These are phyloP conservation scores for Macrocentrus cingulum DNA, from an alignment of 1,140 invertebrate species.

Conservation along the genomic window DNA sequence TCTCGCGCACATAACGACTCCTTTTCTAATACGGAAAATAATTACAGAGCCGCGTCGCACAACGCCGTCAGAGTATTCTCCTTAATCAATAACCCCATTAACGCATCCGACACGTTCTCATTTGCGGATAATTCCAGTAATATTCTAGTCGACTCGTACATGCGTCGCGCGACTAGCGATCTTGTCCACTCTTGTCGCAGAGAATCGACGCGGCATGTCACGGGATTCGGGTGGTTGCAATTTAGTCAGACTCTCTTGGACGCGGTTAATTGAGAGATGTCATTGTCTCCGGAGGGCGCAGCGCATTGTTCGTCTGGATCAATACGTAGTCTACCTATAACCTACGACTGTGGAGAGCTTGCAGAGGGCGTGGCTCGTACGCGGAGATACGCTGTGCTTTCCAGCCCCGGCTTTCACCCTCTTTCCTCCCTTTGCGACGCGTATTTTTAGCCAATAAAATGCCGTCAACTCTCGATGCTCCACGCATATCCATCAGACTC, in stretches of 20 bases:
- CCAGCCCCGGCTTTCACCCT: conserved; percentile 28
- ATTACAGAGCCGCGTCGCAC: conserved; percentile 33
- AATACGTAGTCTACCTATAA: conserved; percentile 56
- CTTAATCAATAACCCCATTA: conserved; percentile 42
- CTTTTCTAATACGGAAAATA: conserved; percentile 34
- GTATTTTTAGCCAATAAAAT: conserved; percentile 6
- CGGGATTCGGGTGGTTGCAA: conserved; percentile 1
- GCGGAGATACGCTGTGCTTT: conserved; percentile 52
- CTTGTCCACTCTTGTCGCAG: too few relatives aligned
- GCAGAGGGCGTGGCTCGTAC: conserved; percentile 55
- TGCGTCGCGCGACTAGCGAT: too few relatives aligned
- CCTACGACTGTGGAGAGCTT: conserved; percentile 51
- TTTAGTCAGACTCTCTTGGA: conserved; percentile 24
- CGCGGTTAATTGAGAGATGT: conserved; percentile 52
- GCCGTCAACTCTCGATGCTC: too few relatives aligned
- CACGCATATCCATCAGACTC: too few relatives aligned
- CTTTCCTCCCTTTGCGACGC: too few relatives aligned
- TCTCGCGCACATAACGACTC: conserved; percentile 29
- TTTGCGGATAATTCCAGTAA: conserved; percentile 32
- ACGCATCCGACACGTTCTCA: conserved; percentile 31
- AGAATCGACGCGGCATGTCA: too few relatives aligned
- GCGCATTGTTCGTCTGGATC: conserved; percentile 55
- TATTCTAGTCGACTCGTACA: conserved; percentile 20
- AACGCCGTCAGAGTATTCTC: conserved; percentile 21
- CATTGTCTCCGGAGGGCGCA: conserved; percentile 53